A percentile compares a stretch with the other conserved stretches of the same genome.
These are phyloP conservation scores for Ceramica pisi DNA, from an alignment of 2,888 invertebrate species.

Conservation along the genomic window DNA sequence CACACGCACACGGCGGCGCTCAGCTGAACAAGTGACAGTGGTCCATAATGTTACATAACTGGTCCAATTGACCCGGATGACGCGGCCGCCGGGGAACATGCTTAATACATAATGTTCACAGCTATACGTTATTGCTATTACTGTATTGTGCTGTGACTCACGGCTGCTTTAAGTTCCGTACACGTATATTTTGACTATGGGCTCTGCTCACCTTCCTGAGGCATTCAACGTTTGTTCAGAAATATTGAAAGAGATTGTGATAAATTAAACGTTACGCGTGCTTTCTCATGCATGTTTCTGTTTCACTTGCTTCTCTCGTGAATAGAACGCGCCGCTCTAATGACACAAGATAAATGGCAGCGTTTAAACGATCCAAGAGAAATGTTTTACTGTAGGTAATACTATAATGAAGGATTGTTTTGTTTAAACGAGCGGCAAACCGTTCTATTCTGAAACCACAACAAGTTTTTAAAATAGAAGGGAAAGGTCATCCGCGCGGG, in stretches of 20 bases:
- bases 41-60: constrained; percentile 74
- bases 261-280: constrained; percentile 33
- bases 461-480: constrained; percentile 53
- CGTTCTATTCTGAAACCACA: constrained; percentile 45
- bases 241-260: constrained; percentile 30
- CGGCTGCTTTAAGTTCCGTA: constrained; percentile 29
- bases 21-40: constrained; percentile 68
- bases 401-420: constrained; percentile 52
- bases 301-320: constrained; percentile 18
- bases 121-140: constrained; percentile 25
- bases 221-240: constrained; percentile 24
- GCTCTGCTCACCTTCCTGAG: constrained; percentile 3
- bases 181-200: constrained; percentile 49
- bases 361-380: constrained; percentile 43
- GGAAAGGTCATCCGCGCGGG: constrained; percentile 37
- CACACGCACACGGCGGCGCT: constrained; percentile 25
- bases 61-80: constrained; percentile 82
- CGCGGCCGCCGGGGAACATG: constrained; percentile 63
- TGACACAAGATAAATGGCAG: constrained; percentile 48
- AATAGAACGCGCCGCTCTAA: constrained; percentile 29
- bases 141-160: constrained; percentile 42
- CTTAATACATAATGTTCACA: constrained; percentile 47
- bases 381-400: constrained; percentile 23
- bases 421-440: constrained; percentile 45
- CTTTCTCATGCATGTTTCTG: constrained; percentile 20